These are phyloP conservation scores for Esox lucius DNA, from an alignment of 2,797 vertebrate species.

Conservation along the genomic window DNA sequence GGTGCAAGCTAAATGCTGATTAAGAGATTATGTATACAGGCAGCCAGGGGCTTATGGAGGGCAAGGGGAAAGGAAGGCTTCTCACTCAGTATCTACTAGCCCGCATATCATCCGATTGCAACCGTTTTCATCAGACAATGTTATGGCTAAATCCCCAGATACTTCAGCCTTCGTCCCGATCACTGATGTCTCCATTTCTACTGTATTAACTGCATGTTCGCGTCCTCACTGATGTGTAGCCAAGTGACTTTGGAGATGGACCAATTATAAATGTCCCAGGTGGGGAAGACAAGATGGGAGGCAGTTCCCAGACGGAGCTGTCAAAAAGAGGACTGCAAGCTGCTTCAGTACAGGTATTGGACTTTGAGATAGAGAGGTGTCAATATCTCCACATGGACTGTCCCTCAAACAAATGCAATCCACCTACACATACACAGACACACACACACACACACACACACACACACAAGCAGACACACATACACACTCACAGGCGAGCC, in stretches of 20 bases:
- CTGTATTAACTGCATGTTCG: slow-evolving; percentile 67
- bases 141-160: not conserved
- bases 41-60: slow-evolving; percentile 45
- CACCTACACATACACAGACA: not conserved
- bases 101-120: not conserved
- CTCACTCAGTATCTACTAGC: not conserved
- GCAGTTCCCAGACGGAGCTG: slow-evolving; percentile 11
- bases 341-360: slow-evolving; percentile 18
- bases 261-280: slow-evolving; percentile 68
- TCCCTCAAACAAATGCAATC: not conserved
- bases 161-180: not conserved
- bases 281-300: slow-evolving; percentile 42
- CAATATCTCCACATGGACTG: slow-evolving; percentile 10
- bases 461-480: not conserved
- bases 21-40: slow-evolving; percentile 60
- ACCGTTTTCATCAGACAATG: slow-evolving; percentile 31
- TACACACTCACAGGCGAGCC: slow-evolving; percentile 8
- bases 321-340: slow-evolving; percentile 35
- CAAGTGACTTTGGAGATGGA: slow-evolving; percentile 58
- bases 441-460: not conserved
- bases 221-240: slow-evolving; percentile 61
- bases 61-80: slow-evolving; percentile 9
- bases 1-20: slow-evolving; percentile 58
- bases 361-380: slow-evolving; percentile 36
- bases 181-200: slow-evolving; percentile 57